Base-by-base conservation (phyloP, 64 coral and sea anemone genomes). In the Stichodactyla mertensii region DNA sequence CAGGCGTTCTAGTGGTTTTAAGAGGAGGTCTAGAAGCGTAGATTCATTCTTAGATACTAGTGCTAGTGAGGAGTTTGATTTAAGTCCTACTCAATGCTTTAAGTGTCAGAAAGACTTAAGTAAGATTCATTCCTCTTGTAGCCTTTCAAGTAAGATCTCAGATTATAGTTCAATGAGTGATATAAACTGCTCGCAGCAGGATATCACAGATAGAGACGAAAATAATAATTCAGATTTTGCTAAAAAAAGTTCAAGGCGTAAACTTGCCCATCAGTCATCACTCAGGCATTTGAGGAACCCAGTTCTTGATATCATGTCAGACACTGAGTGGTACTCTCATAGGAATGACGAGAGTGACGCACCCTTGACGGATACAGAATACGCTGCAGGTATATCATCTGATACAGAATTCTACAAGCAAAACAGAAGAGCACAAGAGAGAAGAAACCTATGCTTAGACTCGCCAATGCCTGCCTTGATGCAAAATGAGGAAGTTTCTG, bases 111-210 rank as follows among this genome's bases (percentile, higher is more conserved):
- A 96, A 78, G 94, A 96, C 59, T 61, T 96, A 60, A 90, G 94
- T 78, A 89, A 92, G 27, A 80, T 89, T 53, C 61, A 82, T 45
- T 86, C 88, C 52, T 93, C 86, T 9, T 84, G 86, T 82, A 92
- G 87, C 77, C 27, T 77, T 4, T 96, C 91, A 14, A 92, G 91
- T 90, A 90, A 87, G 59, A 89, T 92, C n/a, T 96, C 94, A 79
- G 94, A 96, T 70, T 96, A 90, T 61, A 96, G 94, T 60, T 96
- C 94, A 57, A 83, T 89, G 28, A 96, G 94, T 90, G 94, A 96
- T 90, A 71, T 96, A 45, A 83, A 85, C 36, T 92, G 70, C 59
- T 96, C 94, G 6, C 85, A 89, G 56, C 93, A 91, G 59, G 91
- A 93, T 77, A 61, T 96, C 82, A 60, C 22, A 28, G 82, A 88